phyloP scores from a whole-genome alignment of 2,888 invertebrate genomes.

The Tupiocoris notatus region DNA sequence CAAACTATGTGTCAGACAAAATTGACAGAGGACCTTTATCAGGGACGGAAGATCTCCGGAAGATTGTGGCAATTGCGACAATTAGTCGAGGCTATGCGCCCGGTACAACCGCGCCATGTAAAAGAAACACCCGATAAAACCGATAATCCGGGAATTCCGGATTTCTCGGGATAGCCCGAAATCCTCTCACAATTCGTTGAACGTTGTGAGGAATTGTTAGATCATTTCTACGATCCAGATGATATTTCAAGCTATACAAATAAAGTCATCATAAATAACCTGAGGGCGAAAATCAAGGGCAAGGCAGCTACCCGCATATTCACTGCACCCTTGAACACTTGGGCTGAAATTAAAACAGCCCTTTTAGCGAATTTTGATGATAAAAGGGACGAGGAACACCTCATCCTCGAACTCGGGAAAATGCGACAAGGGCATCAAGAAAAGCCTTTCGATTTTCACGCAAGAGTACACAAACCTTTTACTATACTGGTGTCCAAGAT shows the following conservation, averaged over 20 bases:
- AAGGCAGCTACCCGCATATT: neutral
- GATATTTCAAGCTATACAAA: neutral
- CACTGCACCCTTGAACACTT: neutral
- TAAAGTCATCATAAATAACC: neutral
- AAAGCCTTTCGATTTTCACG: conserved; percentile 15
- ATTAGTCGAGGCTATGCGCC: too few relatives aligned
- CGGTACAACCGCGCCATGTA: too few relatives aligned
- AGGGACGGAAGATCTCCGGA: conserved; percentile 51
- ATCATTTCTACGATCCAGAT: neutral
- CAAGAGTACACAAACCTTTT: neutral
- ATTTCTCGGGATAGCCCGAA: neutral
- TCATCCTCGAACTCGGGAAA: neutral
- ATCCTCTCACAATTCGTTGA: neutral
- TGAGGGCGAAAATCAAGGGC: neutral
- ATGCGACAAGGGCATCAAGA: neutral
- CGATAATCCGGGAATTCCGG: neutral
- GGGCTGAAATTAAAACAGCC: conserved; percentile 7
- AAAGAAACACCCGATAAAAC: too few relatives aligned
- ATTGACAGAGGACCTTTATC: conserved; percentile 51
- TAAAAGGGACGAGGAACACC: too few relatives aligned
- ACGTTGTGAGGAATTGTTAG: neutral
- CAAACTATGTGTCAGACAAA: conserved; percentile 50
- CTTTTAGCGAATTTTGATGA: neutral
- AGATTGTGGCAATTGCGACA: too few relatives aligned
- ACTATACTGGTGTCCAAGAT: neutral